phyloP scores from a whole-genome alignment of 2,113 vertebrate genomes.

The Meriones unguiculatus region DNA sequence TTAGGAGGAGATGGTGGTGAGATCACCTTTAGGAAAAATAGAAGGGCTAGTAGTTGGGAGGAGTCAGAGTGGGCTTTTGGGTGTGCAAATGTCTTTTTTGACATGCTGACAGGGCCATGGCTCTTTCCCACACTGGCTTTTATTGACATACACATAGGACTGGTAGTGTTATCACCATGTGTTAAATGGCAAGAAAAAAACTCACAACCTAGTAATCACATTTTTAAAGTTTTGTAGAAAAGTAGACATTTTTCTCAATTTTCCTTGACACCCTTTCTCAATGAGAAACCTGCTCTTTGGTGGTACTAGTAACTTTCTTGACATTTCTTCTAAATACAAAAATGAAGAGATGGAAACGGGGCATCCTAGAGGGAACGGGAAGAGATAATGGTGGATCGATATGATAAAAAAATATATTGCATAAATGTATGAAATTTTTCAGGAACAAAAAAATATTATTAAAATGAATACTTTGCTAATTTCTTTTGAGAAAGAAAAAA shows the following conservation, averaged over 20 bases:
- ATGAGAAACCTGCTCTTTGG: slow-evolving; percentile 16
- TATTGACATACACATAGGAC: background rate
- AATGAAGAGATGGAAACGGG: background rate
- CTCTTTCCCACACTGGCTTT: background rate
- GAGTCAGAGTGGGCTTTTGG: background rate
- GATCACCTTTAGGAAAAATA: background rate
- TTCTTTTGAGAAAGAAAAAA: slow-evolving; percentile 3
- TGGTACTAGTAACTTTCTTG: background rate
- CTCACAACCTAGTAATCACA: background rate
- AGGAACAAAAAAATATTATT: background rate
- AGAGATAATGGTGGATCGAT: background rate
- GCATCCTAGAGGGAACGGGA: background rate
- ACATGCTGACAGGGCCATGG: no score
- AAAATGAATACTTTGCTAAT: background rate
- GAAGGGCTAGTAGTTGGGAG: background rate
- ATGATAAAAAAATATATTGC: background rate
- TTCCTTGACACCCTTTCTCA: background rate
- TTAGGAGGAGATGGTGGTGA: background rate
- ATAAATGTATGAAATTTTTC: background rate
- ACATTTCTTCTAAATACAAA: background rate
- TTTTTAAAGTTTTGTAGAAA: slow-evolving; percentile 13
- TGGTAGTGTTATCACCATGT: background rate
- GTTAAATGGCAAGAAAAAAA: background rate
- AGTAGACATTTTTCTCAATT: background rate
- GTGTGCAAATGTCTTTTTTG: background rate